phyloP scores from a whole-genome alignment of 1,140 invertebrate species.

The Eupeodes corollae region DNA sequence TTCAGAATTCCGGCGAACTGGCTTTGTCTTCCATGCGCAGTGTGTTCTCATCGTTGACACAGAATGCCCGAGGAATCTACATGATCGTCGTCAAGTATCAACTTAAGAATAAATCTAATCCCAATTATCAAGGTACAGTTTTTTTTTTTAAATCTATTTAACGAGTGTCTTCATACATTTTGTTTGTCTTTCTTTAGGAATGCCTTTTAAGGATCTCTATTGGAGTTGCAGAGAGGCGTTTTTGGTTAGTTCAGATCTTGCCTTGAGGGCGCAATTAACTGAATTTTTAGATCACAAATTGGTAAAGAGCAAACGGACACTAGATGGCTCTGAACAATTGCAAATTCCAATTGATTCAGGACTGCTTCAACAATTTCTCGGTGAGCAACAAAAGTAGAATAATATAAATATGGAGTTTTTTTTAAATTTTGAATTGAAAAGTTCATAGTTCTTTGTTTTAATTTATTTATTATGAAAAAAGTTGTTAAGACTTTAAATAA shows the following conservation, averaged over 20 bases:
- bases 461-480: conserved; percentile 17
- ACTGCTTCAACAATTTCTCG: conserved; percentile 66
- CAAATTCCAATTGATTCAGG: conserved; percentile 63
- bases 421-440: not conserved
- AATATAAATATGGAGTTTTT: not conserved
- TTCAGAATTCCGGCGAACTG: conserved; percentile 64
- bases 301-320: conserved; percentile 63
- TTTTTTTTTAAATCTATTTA: conserved; percentile 4
- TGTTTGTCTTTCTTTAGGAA: conserved; percentile 45
- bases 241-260: conserved; percentile 79
- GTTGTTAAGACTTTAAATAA: too few species aligned
- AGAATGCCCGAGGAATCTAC: conserved; percentile 80
- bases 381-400: conserved; percentile 40
- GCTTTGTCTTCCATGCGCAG: conserved; percentile 76
- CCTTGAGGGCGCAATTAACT: conserved; percentile 74
- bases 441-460: conserved; percentile 29
- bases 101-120: conserved; percentile 55
- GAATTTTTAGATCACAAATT: conserved; percentile 92
- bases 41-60: conserved; percentile 77
- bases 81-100: conserved; percentile 70
- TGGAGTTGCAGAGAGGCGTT: conserved; percentile 71
- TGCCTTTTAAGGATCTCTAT: conserved; percentile 80
- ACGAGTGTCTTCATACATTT: not conserved
- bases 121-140: conserved; percentile 58
- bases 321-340: conserved; percentile 70